phyloP scores from a whole-genome alignment of 1,140 invertebrate genomes.

The Cherax destructor region DNA sequence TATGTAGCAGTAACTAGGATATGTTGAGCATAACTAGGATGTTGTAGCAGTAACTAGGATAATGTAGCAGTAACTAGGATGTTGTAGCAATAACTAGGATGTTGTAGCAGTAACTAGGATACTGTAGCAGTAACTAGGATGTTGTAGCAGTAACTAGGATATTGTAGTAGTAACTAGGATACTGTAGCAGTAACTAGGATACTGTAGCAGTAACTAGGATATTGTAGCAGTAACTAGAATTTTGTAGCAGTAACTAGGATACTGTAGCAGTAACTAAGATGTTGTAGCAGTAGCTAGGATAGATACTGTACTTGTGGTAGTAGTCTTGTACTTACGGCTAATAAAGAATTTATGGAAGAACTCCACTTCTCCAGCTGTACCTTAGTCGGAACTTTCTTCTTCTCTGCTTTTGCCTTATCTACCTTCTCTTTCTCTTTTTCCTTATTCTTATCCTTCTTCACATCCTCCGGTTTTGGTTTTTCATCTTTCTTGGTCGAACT shows the following conservation, averaged over 20 bases:
- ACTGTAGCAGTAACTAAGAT: not conserved
- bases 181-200: too few species aligned
- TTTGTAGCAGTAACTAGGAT: too few species aligned
- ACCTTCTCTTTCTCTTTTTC: not conserved
- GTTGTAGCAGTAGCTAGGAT: not conserved
- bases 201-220: not conserved
- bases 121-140: too few species aligned
- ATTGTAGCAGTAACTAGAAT: not conserved
- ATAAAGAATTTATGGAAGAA: constrained; percentile 18
- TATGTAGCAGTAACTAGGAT: too few species aligned
- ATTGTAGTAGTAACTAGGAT: too few species aligned
- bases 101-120: too few species aligned
- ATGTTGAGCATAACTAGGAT: too few species aligned
- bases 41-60: too few species aligned
- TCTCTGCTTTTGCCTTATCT: constrained; percentile 1
- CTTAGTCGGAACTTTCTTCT: constrained; percentile 14
- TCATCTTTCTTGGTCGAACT: constrained; percentile 1
- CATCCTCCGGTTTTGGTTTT: not conserved
- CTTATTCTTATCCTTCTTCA: constrained; percentile 9
- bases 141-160: not conserved
- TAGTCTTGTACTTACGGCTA: not conserved
- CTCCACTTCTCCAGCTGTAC: constrained; percentile 17
- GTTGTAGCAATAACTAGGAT: too few species aligned
- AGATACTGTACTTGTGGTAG: too few species aligned
- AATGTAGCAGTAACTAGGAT: not conserved